Evolutionary conservation across 92 coral and sea anemone genomes (phyloP).

Genomic region (Paramuricea clavata): DNA sequence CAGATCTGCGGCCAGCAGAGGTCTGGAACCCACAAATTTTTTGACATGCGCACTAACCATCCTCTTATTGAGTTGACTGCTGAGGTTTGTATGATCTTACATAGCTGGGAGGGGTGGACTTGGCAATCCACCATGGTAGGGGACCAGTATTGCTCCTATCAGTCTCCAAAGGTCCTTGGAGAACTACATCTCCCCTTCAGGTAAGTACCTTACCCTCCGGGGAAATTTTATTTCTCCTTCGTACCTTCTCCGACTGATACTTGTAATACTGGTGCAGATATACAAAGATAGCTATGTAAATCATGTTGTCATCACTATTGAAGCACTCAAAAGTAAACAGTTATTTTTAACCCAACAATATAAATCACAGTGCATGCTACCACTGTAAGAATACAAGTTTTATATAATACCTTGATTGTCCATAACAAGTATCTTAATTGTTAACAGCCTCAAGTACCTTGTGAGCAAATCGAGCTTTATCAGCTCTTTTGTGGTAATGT

Average conservation of each 20-base stretch:
- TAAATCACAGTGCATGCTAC: neutral
- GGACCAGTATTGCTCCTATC: too few species aligned
- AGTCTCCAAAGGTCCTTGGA: too few species aligned
- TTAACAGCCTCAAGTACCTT: constrained; percentile 32
- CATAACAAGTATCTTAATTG: neutral
- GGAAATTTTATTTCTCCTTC: too few species aligned
- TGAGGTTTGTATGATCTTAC: constrained; percentile 15
- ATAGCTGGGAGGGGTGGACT: constrained; percentile 40
- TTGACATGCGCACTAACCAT: too few species aligned
- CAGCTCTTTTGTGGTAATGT: constrained; percentile 8
- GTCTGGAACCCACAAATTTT: constrained; percentile 12
- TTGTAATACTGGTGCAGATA: neutral
- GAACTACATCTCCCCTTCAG: too few species aligned
- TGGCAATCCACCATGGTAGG: constrained; percentile 10
- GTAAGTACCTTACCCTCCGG: too few species aligned
- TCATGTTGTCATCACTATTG: neutral
- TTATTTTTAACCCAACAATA: too few species aligned
- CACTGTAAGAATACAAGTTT: too few species aligned
- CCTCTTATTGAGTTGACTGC: constrained; percentile 39
- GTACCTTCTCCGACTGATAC: too few species aligned
- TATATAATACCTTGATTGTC: neutral
- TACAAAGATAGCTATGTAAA: constrained; percentile 26
- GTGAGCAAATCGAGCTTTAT: constrained; percentile 4
- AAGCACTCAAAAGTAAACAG: too few species aligned
- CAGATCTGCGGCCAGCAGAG: constrained; percentile 18